Conservation (phyloP, 2,113 vertebrate species). For the Hippolais icterina region DNA sequence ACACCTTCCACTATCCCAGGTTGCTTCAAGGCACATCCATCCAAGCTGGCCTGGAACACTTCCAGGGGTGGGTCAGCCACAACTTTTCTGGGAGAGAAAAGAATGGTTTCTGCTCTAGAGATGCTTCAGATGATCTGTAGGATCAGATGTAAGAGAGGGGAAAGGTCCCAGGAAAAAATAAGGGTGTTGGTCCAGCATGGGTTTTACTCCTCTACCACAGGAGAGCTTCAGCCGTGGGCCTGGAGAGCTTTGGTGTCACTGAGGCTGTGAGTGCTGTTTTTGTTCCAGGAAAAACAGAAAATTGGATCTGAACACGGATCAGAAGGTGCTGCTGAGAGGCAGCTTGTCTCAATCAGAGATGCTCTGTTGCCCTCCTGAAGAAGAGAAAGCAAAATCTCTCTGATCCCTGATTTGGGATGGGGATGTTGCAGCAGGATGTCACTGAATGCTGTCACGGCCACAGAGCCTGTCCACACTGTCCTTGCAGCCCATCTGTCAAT, state of each 20-base stretch:
- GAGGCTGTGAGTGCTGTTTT: background rate
- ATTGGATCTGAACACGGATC: background rate
- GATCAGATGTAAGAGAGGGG: background rate
- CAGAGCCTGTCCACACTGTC: background rate
- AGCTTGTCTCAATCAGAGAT: rapidly evolving
- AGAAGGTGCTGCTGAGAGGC: background rate
- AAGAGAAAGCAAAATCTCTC: background rate
- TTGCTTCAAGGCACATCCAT: rapidly evolving
- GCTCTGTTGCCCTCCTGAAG: background rate
- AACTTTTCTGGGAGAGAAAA: background rate
- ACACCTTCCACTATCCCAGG: background rate
- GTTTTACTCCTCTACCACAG: background rate
- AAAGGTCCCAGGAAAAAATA: background rate
- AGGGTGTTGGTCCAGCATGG: background rate
- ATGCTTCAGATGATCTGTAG: background rate
- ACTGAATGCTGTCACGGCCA: background rate
- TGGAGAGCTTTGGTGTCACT: background rate
- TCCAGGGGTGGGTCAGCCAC: background rate
- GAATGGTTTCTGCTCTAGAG: background rate
- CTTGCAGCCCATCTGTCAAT: background rate
- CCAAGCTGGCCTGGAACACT: background rate
- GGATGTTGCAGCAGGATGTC: background rate
- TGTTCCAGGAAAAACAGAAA: background rate
- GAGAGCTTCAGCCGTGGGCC: background rate
- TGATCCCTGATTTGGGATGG: background rate